Evolutionary conservation across 1,140 invertebrate genomes (phyloP).

Genomic region (Tetragnatha versicolor): DNA sequence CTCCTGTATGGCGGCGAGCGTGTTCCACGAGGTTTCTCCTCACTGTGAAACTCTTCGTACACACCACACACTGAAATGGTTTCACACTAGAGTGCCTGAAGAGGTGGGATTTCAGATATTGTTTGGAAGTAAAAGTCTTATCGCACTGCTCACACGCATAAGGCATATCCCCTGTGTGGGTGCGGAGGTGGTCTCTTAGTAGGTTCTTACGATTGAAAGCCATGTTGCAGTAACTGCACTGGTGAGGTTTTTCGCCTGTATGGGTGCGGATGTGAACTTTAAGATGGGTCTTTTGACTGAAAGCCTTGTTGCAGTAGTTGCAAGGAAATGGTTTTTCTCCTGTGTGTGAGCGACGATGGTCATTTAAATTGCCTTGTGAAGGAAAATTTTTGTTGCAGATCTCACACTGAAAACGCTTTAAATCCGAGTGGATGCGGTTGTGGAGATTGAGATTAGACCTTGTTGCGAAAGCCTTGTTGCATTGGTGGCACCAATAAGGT

Average conservation of each 20-base stretch:
- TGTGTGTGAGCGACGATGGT: constrained; percentile 42
- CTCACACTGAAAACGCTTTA: constrained; percentile 21
- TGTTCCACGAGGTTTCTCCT: constrained; percentile 68
- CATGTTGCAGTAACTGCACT: neutral
- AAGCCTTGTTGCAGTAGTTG: neutral
- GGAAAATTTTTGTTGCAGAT: constrained; percentile 67
- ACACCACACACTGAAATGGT: constrained; percentile 84
- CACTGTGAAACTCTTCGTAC: constrained; percentile 83
- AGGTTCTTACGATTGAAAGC: neutral
- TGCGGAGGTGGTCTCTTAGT: neutral
- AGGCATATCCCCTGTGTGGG: neutral
- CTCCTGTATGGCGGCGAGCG: constrained; percentile 57
- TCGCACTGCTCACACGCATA: constrained; percentile 10
- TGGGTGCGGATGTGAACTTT: constrained; percentile 35
- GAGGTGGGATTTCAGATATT: neutral
- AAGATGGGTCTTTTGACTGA: neutral
- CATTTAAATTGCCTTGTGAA: neutral
- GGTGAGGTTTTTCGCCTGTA: constrained; percentile 1
- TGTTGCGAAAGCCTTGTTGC: neutral
- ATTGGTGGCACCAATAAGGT: constrained; percentile 3
- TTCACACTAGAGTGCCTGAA: constrained; percentile 76
- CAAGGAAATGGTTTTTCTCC: constrained; percentile 24
- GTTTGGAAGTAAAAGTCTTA: constrained; percentile 1
- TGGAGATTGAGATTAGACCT: neutral
- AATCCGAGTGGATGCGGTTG: constrained; percentile 2